Percentiles rank a stretch among this genome's conserved stretches.
These are phyloP conservation scores for Celastrina argiolus DNA, from an alignment of 2,888 invertebrate species.

Conservation along the genomic window DNA sequence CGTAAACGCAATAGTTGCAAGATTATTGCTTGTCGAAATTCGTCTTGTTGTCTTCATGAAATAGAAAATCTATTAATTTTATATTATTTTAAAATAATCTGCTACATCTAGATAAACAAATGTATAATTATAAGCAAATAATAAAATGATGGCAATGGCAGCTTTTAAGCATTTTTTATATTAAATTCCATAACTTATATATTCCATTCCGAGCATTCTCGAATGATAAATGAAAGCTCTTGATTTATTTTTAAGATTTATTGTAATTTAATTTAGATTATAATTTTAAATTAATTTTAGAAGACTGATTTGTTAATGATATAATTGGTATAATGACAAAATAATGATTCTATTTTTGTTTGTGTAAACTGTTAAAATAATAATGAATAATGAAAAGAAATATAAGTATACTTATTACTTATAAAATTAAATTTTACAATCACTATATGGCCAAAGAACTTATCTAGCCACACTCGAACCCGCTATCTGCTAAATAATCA, in stretches of 20 bases:
- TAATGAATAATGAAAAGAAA: not conserved
- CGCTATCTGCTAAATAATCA: no score
- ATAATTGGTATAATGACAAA: conserved; percentile 14
- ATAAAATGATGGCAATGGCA: not conserved
- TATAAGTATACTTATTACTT: no score
- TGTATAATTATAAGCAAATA: not conserved
- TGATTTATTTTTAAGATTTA: conserved; percentile 1
- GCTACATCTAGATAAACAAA: not conserved
- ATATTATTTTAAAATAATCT: not conserved
- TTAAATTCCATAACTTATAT: not conserved
- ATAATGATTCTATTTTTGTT: not conserved
- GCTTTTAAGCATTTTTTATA: not conserved
- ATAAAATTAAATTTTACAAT: no score
- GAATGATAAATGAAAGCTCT: not conserved
- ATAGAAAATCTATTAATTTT: not conserved
- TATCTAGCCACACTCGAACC: no score
- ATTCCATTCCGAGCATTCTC: conserved; percentile 13
- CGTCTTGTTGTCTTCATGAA: not conserved
- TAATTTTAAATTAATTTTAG: conserved; percentile 13
- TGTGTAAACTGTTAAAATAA: not conserved
- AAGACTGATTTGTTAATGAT: conserved; percentile 20
- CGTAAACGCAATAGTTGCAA: no score
- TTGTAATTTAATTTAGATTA: conserved; percentile 6
- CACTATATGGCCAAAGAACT: no score
- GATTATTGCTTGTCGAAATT: no score